Conservation (phyloP, 1,140 invertebrate species). For the Euwallacea similis region DNA sequence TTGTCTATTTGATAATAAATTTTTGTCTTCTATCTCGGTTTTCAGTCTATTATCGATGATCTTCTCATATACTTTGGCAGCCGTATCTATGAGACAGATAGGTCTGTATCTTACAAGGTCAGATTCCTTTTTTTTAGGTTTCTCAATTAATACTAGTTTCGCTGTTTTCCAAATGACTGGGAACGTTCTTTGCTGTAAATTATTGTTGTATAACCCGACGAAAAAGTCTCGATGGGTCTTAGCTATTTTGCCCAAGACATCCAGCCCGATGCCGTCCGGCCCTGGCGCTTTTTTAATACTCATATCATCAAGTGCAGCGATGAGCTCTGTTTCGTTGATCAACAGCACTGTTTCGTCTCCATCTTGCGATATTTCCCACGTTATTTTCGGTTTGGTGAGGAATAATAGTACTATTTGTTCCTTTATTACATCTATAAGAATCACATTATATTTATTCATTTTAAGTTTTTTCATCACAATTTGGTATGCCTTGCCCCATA, state of each 20-base stretch:
- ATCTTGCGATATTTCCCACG: too few species aligned
- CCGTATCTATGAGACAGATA: constrained; percentile 15
- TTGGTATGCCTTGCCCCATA: too few species aligned
- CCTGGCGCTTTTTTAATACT: not conserved
- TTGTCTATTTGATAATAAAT: constrained; percentile 15
- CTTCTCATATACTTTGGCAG: not conserved
- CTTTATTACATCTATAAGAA: too few species aligned
- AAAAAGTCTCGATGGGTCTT: not conserved
- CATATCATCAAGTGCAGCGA: too few species aligned
- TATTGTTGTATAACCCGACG: not conserved
- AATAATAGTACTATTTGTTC: too few species aligned
- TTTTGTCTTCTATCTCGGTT: constrained; percentile 30
- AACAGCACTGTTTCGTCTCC: too few species aligned
- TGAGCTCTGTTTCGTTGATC: too few species aligned
- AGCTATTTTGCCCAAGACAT: not conserved
- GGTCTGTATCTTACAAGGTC: constrained; percentile 11
- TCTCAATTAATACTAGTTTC: constrained; percentile 12
- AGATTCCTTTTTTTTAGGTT: constrained; percentile 17
- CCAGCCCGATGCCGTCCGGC: not conserved
- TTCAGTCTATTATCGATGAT: constrained; percentile 22
- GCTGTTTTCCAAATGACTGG: constrained; percentile 16
- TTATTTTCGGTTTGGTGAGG: too few species aligned
- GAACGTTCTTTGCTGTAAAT: not conserved
- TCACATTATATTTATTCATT: too few species aligned
- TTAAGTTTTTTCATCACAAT: too few species aligned